Percentiles rank a stretch among this genome's conserved stretches.
Conservation (phyloP, 2,888 invertebrate genomes). For the Vanessa cardui region DNA sequence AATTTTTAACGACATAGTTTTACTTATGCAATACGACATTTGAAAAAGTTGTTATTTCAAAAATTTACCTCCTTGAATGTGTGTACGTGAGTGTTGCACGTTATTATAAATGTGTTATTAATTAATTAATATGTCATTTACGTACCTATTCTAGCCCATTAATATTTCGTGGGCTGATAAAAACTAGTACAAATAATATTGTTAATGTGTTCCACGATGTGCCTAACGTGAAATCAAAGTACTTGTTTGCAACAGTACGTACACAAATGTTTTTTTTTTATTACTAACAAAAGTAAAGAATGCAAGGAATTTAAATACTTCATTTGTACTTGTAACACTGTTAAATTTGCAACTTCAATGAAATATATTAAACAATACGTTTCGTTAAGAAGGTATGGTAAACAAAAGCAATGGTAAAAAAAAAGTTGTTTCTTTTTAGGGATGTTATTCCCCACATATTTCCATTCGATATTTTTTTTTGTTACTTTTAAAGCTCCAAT, state of each 20-base stretch:
- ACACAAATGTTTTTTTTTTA: background rate
- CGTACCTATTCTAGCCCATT: background rate
- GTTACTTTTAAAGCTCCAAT: background rate
- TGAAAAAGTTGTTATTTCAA: background rate
- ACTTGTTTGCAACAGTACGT: conserved; percentile 1
- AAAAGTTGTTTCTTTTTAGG: too few relatives aligned
- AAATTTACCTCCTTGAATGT: background rate
- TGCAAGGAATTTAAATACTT: background rate
- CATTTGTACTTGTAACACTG: background rate
- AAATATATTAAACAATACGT: background rate
- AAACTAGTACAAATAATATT: conserved; percentile 22
- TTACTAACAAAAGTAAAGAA: background rate
- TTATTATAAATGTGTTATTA: conserved; percentile 1
- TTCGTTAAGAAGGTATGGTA: background rate
- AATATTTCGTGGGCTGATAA: conserved; percentile 15
- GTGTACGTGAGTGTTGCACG: background rate
- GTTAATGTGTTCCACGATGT: conserved; percentile 30
- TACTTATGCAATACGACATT: background rate
- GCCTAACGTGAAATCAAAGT: conserved; percentile 20
- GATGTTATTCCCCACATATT: too few relatives aligned
- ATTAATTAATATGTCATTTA: background rate
- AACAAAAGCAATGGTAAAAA: background rate
- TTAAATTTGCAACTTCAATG: background rate
- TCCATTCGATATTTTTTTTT: too few relatives aligned
- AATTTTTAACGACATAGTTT: conserved; percentile 5